A percentile compares a stretch with the other conserved stretches of the same genome.
These are phyloP conservation scores for Scalopus aquaticus DNA, from an alignment of 2,113 vertebrate species.

Conservation along the genomic window DNA sequence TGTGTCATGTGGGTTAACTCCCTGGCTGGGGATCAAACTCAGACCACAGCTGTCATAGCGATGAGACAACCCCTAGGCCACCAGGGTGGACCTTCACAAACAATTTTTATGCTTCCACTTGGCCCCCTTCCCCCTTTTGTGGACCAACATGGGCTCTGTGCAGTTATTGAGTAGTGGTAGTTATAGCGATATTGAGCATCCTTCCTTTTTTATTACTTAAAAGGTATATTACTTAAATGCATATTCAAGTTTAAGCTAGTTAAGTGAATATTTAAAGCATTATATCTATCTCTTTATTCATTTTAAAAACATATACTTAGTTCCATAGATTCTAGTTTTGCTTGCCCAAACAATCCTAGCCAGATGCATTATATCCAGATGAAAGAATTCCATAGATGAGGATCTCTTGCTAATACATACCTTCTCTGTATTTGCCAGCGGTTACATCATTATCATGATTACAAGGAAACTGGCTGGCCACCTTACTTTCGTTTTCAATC, in stretches of 20 bases:
- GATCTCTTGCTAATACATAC: not conserved
- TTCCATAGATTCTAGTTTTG: not conserved
- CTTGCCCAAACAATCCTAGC: not conserved
- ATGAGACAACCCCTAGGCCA: too few relatives aligned
- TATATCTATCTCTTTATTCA: not conserved
- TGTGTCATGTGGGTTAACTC: too few relatives aligned
- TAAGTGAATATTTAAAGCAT: not conserved
- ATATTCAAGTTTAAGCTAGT: too few relatives aligned
- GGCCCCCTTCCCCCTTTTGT: not conserved
- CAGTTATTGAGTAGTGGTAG: not conserved
- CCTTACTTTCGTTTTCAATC: not conserved
- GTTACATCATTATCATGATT: not conserved
- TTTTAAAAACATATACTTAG: not conserved
- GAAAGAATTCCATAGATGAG: too few relatives aligned
- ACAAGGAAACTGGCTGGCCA: not conserved
- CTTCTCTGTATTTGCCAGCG: not conserved
- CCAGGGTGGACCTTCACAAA: too few relatives aligned
- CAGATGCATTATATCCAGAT: too few relatives aligned
- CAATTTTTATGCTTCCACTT: not conserved
- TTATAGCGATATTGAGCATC: not conserved
- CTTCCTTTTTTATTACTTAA: not conserved
- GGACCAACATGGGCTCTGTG: too few relatives aligned
- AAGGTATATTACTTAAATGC: too few relatives aligned
- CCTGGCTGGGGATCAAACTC: too few relatives aligned
- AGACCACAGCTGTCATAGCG: too few relatives aligned